phyloP scores from a whole-genome alignment of 1,140 invertebrate genomes.

The Steinernema feltiae region DNA sequence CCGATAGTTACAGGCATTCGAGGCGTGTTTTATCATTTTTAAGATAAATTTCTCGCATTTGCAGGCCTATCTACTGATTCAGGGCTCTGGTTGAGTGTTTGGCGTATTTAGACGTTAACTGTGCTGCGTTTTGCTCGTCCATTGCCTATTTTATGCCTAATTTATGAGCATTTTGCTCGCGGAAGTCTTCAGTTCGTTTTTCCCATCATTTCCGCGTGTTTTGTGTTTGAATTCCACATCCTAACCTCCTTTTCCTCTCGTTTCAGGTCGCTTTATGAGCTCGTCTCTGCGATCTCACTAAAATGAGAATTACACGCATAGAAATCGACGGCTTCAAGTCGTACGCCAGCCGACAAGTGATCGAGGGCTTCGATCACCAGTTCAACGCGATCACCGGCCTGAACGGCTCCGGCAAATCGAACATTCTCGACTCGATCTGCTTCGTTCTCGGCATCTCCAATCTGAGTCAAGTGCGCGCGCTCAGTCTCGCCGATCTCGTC shows the following conservation, averaged over 20 bases:
- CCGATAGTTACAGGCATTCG: no score
- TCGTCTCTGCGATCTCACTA: not conserved
- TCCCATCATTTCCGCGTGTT: no score
- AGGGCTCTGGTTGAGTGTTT: no score
- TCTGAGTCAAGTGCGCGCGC: constrained; percentile 60
- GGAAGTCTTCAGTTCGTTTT: not conserved
- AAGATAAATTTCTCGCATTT: no score
- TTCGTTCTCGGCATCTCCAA: constrained; percentile 95
- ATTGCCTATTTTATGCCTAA: no score
- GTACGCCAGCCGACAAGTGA: constrained; percentile 83
- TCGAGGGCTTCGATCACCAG: constrained; percentile 84
- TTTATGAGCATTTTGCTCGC: no score
- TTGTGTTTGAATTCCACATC: not conserved
- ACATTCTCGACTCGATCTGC: constrained; percentile 95
- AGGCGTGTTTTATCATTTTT: no score
- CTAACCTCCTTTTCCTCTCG: not conserved
- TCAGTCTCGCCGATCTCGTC: constrained; percentile 74
- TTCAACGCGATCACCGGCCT: constrained; percentile 98
- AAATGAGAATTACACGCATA: constrained; percentile 91
- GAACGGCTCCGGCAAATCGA: constrained; percentile 97
- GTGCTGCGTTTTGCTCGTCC: no score
- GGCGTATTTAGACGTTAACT: no score
- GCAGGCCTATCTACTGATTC: no score
- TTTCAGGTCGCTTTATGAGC: not conserved
- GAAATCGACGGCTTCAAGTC: constrained; percentile 96